These are phyloP conservation scores for Parthenolecanium corni DNA, from an alignment of 2,888 invertebrate species.

Conservation along the genomic window DNA sequence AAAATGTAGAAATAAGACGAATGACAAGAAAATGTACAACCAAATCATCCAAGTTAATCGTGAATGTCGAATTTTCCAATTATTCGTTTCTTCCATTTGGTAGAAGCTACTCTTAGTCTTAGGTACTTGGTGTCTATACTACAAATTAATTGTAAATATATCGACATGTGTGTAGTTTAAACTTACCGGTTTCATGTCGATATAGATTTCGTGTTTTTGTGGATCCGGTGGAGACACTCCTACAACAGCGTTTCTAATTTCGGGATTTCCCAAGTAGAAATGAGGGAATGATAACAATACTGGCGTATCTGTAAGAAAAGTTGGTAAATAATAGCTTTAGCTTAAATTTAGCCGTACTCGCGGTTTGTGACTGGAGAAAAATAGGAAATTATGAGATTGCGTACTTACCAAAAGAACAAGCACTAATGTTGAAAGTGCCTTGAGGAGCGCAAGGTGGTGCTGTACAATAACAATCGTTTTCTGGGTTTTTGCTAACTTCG, in stretches of 20 bases:
- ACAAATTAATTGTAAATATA: too few species aligned
- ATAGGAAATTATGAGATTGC: not conserved
- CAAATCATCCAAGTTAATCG: too few species aligned
- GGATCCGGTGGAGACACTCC: constrained; percentile 69
- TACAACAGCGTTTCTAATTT: constrained; percentile 61
- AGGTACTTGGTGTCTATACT: too few species aligned
- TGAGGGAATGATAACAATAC: constrained; percentile 84
- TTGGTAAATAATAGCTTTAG: not conserved
- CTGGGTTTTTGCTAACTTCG: constrained; percentile 53
- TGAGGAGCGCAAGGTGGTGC: constrained; percentile 70
- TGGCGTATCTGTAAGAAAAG: constrained; percentile 60
- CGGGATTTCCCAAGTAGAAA: constrained; percentile 75
- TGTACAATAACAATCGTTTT: constrained; percentile 74
- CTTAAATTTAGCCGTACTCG: not conserved
- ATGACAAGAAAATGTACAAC: too few species aligned
- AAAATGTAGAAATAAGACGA: too few species aligned
- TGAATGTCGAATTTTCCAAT: too few species aligned
- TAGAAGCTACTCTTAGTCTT: too few species aligned
- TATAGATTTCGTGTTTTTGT: constrained; percentile 69
- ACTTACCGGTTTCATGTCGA: constrained; percentile 80
- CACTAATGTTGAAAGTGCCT: constrained; percentile 77
- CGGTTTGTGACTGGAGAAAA: too few species aligned
- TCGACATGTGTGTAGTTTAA: too few species aligned
- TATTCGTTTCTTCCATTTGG: too few species aligned
- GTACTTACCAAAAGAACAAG: constrained; percentile 69